Evolutionary conservation across 2,113 vertebrate species (phyloP).

Genomic region (Cromileptes altivelis): DNA sequence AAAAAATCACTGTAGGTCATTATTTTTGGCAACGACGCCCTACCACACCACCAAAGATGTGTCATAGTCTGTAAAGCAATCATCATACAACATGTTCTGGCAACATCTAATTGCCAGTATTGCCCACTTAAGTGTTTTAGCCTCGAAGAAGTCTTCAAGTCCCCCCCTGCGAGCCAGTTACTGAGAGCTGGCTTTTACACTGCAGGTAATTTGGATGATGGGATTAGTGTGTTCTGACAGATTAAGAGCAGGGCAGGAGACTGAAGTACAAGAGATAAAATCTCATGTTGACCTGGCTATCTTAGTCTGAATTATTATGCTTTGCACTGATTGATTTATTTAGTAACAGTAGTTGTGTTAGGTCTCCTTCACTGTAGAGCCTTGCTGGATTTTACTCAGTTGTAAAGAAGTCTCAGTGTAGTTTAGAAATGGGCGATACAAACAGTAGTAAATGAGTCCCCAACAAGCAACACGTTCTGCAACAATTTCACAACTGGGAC

Average conservation of each 20-base stretch:
- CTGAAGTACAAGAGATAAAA: too few relatives aligned
- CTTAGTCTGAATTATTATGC: too few relatives aligned
- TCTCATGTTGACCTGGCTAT: too few relatives aligned
- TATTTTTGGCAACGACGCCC: not conserved
- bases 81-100: not conserved
- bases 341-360: not conserved
- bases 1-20: not conserved
- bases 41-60: not conserved
- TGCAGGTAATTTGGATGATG: not conserved
- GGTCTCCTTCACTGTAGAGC: too few relatives aligned
- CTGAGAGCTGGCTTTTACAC: not conserved
- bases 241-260: not conserved
- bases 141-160: not conserved
- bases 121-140: not conserved
- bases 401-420: not conserved
- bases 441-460: too few relatives aligned
- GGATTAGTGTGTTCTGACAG: not conserved
- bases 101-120: not conserved
- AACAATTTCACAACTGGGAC: too few relatives aligned
- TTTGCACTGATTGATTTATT: not conserved
- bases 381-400: not conserved
- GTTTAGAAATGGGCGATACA: too few relatives aligned
- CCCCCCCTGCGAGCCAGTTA: not conserved
- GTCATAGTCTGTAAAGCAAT: not conserved
- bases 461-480: too few relatives aligned